Evolutionary conservation across 2,797 vertebrate genomes (phyloP).

Genomic region (Tragopan temminckii): DNA sequence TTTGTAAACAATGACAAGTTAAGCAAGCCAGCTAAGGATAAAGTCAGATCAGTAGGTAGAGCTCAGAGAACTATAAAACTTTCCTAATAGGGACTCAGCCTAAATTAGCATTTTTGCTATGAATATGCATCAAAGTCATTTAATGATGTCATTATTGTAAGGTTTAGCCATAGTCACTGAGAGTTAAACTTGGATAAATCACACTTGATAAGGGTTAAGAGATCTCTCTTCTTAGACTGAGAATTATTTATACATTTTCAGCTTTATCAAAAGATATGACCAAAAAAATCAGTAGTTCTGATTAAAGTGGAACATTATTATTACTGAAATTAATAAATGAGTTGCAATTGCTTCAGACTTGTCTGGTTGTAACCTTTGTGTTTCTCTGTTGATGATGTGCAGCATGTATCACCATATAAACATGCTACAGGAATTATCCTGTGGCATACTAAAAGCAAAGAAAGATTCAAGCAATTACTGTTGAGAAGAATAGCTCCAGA

Average conservation of each 20-base stretch:
- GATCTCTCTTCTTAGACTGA: neutral
- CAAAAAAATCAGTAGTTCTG: neutral
- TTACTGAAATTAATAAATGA: neutral
- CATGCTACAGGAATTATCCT: neutral
- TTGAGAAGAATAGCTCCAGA: neutral
- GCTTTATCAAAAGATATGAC: neutral
- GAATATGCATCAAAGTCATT: neutral
- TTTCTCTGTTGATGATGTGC: neutral
- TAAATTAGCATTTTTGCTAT: neutral
- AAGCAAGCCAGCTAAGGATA: neutral
- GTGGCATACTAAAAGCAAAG: neutral
- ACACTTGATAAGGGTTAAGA: neutral
- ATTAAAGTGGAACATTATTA: neutral
- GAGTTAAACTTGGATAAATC: neutral
- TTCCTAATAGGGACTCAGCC: neutral
- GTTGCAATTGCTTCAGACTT: accelerated
- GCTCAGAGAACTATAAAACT: neutral
- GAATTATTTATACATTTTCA: neutral
- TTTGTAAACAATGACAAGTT: neutral
- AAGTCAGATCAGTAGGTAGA: neutral
- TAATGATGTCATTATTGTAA: neutral
- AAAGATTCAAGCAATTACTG: neutral
- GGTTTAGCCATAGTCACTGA: neutral
- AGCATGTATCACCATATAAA: neutral
- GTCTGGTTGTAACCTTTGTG: neutral